phyloP scores from a whole-genome alignment of 2,113 vertebrate species.

The Hyaena hyaena region DNA sequence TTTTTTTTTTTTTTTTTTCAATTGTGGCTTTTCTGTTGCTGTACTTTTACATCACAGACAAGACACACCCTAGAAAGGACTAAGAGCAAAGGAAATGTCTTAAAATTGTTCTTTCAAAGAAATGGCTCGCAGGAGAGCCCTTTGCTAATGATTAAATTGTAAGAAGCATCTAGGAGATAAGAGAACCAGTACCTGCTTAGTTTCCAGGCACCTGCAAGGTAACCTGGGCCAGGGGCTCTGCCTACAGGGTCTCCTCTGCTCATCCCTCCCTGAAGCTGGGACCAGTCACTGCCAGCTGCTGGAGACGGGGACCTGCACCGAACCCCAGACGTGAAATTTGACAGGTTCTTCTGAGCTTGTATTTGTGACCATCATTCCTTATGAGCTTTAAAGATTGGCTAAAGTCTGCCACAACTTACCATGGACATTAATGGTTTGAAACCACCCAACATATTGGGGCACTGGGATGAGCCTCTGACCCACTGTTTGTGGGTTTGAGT shows the following conservation, averaged over 20 bases:
- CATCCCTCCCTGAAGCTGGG: accelerated
- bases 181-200: accelerated
- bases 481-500: too few species aligned
- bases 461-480: too few species aligned
- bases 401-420: accelerated
- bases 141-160: too few species aligned
- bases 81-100: not conserved
- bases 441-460: too few species aligned
- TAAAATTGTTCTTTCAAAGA: not conserved
- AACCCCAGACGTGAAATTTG: not conserved
- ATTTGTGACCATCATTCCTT: accelerated
- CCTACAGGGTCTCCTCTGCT: accelerated
- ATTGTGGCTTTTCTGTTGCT: not conserved
- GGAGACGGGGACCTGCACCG: accelerated
- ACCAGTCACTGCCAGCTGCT: not conserved
- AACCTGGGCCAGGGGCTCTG: accelerated
- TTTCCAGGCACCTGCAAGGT: accelerated
- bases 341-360: not conserved
- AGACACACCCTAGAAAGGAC: not conserved
- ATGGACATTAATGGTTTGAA: accelerated
- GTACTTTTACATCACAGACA: not conserved
- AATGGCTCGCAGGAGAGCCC: not conserved
- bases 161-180: not conserved
- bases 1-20: not conserved
- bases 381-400: accelerated